Percentiles rank a stretch among this genome's conserved stretches.
These are phyloP conservation scores for Syncerus caffer DNA, from an alignment of 2,797 vertebrate species.

Conservation along the genomic window DNA sequence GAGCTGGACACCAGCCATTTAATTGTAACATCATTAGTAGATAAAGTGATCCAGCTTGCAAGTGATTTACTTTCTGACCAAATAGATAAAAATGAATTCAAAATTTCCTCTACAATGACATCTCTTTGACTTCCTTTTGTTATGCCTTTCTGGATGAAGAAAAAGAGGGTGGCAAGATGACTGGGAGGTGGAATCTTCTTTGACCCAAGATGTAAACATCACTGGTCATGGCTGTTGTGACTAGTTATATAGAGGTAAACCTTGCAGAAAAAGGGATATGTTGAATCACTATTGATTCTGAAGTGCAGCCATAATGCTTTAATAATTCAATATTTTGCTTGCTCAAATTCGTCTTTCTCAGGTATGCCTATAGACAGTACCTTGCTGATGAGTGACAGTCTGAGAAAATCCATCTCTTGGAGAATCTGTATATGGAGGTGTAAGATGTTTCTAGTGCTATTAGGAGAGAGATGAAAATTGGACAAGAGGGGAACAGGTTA, in stretches of 20 bases:
- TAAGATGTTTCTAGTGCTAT: not conserved
- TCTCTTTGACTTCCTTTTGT: not conserved
- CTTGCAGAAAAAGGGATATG: not conserved
- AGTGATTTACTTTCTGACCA: not conserved
- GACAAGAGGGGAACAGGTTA: not conserved
- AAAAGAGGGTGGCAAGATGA: not conserved
- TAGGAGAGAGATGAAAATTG: not conserved
- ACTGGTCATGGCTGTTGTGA: not conserved
- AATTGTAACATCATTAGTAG: not conserved
- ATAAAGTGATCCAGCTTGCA: not conserved
- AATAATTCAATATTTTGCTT: not conserved
- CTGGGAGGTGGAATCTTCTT: not conserved
- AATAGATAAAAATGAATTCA: not conserved
- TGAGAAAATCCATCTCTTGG: not conserved
- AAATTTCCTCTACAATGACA: not conserved
- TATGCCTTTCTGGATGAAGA: not conserved
- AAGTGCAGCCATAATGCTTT: not conserved
- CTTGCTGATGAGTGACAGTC: not conserved
- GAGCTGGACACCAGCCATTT: not conserved
- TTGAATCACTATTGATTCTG: not conserved
- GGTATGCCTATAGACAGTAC: not conserved
- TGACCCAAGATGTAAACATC: not conserved
- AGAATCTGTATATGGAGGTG: not conserved
- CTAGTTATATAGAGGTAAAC: not conserved
- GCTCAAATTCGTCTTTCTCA: not conserved